These are phyloP conservation scores for Micrasema longulum DNA, from an alignment of 1,140 invertebrate species.

Conservation along the genomic window DNA sequence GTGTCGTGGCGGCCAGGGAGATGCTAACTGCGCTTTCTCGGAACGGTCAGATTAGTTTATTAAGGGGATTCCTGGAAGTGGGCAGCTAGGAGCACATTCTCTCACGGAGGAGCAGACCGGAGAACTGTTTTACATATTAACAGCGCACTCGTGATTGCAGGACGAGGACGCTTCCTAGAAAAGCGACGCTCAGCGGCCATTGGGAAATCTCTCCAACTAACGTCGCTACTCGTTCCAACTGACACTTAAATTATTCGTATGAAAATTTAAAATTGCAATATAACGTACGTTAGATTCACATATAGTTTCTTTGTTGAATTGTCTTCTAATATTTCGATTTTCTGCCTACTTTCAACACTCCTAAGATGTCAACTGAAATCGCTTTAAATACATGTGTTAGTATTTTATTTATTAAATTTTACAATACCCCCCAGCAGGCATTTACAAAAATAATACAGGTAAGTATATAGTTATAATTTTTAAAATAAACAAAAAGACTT, in stretches of 20 bases:
- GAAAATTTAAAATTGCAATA: not conserved
- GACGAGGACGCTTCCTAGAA: slow-evolving; percentile 40
- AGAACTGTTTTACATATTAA: slow-evolving; percentile 51
- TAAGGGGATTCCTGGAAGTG: slow-evolving; percentile 32
- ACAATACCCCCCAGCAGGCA: too few species aligned
- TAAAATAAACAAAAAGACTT: too few species aligned
- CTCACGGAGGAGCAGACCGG: slow-evolving; percentile 45
- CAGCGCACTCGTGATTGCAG: slow-evolving; percentile 48
- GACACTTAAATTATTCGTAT: not conserved
- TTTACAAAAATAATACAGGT: too few species aligned
- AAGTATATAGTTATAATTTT: too few species aligned
- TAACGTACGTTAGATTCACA: too few species aligned
- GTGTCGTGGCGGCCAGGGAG: not conserved
- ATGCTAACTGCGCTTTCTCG: slow-evolving; percentile 23
- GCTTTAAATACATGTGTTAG: too few species aligned
- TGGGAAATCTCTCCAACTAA: too few species aligned
- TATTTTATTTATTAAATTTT: too few species aligned
- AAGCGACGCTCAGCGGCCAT: not conserved
- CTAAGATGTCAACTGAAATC: too few species aligned
- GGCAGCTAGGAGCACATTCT: slow-evolving; percentile 35
- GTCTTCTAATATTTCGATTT: too few species aligned
- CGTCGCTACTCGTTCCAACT: not conserved
- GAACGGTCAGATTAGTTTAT: slow-evolving; percentile 31
- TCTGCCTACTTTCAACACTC: too few species aligned
- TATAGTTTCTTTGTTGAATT: too few species aligned